Conservation (phyloP, 1,140 invertebrate genomes). For the Anastatus disparis region DNA sequence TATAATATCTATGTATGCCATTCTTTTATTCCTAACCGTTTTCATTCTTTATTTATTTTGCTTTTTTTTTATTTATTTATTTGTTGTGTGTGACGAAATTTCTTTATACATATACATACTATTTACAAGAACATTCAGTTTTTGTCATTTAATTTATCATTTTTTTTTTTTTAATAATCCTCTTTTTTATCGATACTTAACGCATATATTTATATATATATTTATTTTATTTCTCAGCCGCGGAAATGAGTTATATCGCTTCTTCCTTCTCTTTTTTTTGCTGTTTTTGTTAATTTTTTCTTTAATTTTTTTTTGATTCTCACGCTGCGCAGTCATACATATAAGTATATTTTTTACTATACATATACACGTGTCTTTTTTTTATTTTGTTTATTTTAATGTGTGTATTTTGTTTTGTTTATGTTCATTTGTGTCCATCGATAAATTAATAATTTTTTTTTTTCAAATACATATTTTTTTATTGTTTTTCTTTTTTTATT, state of each 20-base stretch:
- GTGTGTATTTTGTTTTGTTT: background rate
- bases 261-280: background rate
- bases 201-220: constrained; percentile 23
- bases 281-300: background rate
- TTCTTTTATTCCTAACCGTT: background rate
- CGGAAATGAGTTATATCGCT: constrained; percentile 1
- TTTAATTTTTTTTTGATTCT: constrained; percentile 29
- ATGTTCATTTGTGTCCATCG: background rate
- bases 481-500: background rate
- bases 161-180: background rate
- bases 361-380: constrained; percentile 9
- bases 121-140: constrained; percentile 33
- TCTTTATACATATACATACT: constrained; percentile 33
- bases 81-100: constrained; percentile 13
- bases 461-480: too few species aligned
- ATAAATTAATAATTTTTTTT: constrained; percentile 6
- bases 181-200: constrained; percentile 24
- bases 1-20: background rate
- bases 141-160: constrained; percentile 10
- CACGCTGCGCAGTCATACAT: constrained; percentile 24
- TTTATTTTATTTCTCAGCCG: background rate
- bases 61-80: background rate
- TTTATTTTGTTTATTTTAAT: background rate
- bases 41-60: background rate
- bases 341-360: constrained; percentile 18